Conservation (phyloP, 1,140 invertebrate genomes). For the Musca domestica region DNA sequence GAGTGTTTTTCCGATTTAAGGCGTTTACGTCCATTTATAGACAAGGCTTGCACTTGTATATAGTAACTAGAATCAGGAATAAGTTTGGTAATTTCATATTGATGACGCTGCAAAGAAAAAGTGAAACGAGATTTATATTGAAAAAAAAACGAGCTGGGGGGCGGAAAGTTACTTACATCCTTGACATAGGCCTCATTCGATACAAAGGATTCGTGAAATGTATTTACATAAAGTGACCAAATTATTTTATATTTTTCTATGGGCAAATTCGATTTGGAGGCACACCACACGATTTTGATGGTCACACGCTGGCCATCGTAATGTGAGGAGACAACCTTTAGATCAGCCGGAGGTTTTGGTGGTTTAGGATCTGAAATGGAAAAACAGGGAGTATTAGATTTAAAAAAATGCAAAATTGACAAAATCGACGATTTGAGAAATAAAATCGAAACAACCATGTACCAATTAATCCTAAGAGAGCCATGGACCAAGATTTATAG, state of each 20-base stretch:
- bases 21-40: slow-evolving; percentile 63
- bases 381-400: too few species aligned
- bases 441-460: too few species aligned
- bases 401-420: too few species aligned
- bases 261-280: slow-evolving; percentile 65
- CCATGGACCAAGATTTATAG: too few species aligned
- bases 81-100: slow-evolving; percentile 60
- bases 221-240: slow-evolving; percentile 46
- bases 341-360: slow-evolving; percentile 64
- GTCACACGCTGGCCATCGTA: slow-evolving; percentile 61
- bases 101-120: slow-evolving; percentile 34
- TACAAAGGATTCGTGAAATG: slow-evolving; percentile 35
- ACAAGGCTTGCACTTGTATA: slow-evolving; percentile 69
- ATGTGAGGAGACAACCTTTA: slow-evolving; percentile 59
- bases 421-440: too few species aligned
- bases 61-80: slow-evolving; percentile 67
- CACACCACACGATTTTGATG: slow-evolving; percentile 61
- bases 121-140: neutral
- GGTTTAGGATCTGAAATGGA: slow-evolving; percentile 60
- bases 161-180: slow-evolving; percentile 56
- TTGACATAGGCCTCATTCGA: slow-evolving; percentile 39
- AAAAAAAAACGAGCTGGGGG: too few species aligned
- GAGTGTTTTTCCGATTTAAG: slow-evolving; percentile 66
- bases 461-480: too few species aligned
- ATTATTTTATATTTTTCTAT: slow-evolving; percentile 57